Evolutionary conservation across 2,797 vertebrate species (phyloP).

Genomic region (Cynopterus sphinx): DNA sequence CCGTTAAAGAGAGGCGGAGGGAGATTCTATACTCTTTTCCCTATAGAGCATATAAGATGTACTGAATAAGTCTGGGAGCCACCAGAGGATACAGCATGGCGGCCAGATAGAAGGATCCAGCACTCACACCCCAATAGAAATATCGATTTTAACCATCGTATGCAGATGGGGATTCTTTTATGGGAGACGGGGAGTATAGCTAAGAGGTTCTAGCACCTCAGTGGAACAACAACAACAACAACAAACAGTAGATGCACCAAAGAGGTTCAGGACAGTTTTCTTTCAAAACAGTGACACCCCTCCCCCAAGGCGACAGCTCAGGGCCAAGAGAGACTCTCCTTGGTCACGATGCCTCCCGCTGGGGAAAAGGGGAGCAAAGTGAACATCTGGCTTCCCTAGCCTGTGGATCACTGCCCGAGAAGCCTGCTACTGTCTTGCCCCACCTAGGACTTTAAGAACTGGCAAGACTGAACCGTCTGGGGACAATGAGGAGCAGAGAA

Average conservation of each 20-base stretch:
- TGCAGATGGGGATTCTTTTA: neutral
- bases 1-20: neutral
- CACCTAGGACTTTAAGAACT: neutral
- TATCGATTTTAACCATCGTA: neutral
- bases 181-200: neutral
- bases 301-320: neutral
- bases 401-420: neutral
- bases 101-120: neutral
- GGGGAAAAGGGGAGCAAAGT: neutral
- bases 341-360: neutral
- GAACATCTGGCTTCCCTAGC: neutral
- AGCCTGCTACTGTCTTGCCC: neutral
- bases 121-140: neutral
- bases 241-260: neutral
- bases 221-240: too few species aligned
- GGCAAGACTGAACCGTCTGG: too few species aligned
- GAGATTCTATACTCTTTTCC: neutral
- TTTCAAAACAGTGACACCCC: neutral
- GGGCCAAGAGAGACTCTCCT: neutral
- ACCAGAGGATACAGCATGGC: neutral
- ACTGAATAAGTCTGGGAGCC: neutral
- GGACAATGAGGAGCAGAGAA: neutral
- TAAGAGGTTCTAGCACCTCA: neutral
- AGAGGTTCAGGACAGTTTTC: neutral
- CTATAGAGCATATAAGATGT: neutral